phyloP scores from a whole-genome alignment of 1,140 invertebrate genomes.

The Triops longicaudatus region DNA sequence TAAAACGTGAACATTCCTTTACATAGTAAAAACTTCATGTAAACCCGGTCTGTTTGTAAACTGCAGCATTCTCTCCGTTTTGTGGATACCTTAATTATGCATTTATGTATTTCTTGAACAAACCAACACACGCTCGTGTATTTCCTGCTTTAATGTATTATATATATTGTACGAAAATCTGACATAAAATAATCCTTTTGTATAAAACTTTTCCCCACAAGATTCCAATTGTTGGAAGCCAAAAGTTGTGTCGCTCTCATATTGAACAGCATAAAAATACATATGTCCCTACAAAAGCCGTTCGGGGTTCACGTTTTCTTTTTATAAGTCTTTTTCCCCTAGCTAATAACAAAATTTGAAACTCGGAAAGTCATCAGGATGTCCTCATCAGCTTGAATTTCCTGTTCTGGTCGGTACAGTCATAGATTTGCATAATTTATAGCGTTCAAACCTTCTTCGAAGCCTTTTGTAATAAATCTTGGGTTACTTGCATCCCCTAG shows the following conservation, averaged over 20 bases:
- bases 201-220: background rate
- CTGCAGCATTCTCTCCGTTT: background rate
- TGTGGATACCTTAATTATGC: background rate
- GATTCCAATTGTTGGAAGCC: background rate
- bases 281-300: too few species aligned
- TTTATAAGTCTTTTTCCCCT: too few species aligned
- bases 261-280: too few species aligned
- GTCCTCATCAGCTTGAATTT: conserved; percentile 2
- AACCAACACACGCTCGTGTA: background rate
- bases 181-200: background rate
- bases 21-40: background rate
- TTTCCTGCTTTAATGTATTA: background rate
- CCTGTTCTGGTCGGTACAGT: background rate
- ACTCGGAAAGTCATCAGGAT: background rate
- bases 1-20: background rate
- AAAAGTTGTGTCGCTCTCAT: too few species aligned
- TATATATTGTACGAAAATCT: conserved; percentile 8
- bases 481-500: background rate
- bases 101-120: background rate
- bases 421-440: background rate
- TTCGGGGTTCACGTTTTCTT: too few species aligned
- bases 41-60: background rate
- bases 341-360: too few species aligned
- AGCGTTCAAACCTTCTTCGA: background rate
- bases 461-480: background rate